Conservation (phyloP, 2,888 invertebrate genomes). For the Diachrysia chrysitis region DNA sequence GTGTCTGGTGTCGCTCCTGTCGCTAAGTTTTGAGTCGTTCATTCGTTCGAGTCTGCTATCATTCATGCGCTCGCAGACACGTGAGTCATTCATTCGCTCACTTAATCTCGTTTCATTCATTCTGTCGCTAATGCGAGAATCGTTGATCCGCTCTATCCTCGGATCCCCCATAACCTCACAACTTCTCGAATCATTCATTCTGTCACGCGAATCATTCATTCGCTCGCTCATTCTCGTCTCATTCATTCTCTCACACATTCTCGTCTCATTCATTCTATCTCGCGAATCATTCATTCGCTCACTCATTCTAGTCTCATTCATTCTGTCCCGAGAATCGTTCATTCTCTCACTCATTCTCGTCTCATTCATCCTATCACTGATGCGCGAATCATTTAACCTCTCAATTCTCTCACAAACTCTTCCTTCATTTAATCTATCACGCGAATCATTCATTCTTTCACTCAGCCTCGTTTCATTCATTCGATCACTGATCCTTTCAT, state of each 20-base stretch:
- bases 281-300: constrained; percentile 55
- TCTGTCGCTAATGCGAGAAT: constrained; percentile 71
- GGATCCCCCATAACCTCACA: constrained; percentile 46
- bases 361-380: constrained; percentile 51
- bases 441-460: constrained; percentile 58
- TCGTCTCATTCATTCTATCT: constrained; percentile 49
- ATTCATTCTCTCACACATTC: constrained; percentile 29
- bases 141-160: constrained; percentile 64
- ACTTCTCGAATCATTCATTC: constrained; percentile 59
- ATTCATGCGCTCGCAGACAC: constrained; percentile 63
- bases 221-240: constrained; percentile 11
- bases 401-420: constrained; percentile 51
- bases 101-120: constrained; percentile 73
- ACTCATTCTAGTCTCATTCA: constrained; percentile 41
- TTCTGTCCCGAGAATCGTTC: constrained; percentile 61
- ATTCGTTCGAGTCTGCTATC: constrained; percentile 66
- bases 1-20: constrained; percentile 52
- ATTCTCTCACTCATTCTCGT: constrained; percentile 52
- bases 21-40: constrained; percentile 69
- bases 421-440: constrained; percentile 58
- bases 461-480: constrained; percentile 53
- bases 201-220: constrained; percentile 57
- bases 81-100: constrained; percentile 68
- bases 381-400: constrained; percentile 45
- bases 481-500: constrained; percentile 58